Percentiles rank a stretch among this genome's conserved stretches.
phyloP scores from a whole-genome alignment of 2,888 invertebrate species.

The Rhorus exstirpatorius region DNA sequence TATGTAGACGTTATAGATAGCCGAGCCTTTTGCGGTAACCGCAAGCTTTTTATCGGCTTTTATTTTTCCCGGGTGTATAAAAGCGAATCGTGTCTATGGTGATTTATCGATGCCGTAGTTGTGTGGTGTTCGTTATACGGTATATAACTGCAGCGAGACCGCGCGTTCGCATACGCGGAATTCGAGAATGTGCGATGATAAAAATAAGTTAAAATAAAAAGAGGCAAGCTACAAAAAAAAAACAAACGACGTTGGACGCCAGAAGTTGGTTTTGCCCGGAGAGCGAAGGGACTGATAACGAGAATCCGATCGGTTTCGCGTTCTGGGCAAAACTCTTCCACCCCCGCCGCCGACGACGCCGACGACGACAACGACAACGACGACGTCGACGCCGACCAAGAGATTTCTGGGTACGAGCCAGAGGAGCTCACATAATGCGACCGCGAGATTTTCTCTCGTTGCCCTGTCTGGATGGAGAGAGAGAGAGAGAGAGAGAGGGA shows the following conservation, averaged over 20 bases:
- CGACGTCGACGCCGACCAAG: slow-evolving; percentile 22
- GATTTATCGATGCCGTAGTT: slow-evolving; percentile 66
- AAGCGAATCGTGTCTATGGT: slow-evolving; percentile 68
- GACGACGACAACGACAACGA: slow-evolving; percentile 13
- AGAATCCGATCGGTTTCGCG: slow-evolving; percentile 71
- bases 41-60: slow-evolving; percentile 69
- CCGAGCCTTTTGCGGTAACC: slow-evolving; percentile 55
- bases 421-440: slow-evolving; percentile 59
- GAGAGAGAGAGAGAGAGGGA: no score
- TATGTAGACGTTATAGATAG: slow-evolving; percentile 17
- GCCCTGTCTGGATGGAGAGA: slow-evolving; percentile 34
- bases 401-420: slow-evolving; percentile 70
- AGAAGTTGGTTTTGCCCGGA: slow-evolving; percentile 62
- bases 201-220: slow-evolving; percentile 36
- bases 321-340: slow-evolving; percentile 56
- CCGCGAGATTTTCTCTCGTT: slow-evolving; percentile 52
- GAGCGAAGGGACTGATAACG: slow-evolving; percentile 69
- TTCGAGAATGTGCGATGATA: slow-evolving; percentile 51
- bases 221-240: slow-evolving; percentile 31
- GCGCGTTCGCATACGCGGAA: slow-evolving; percentile 31
- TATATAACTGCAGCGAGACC: slow-evolving; percentile 22
- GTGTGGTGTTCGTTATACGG: slow-evolving; percentile 27
- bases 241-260: slow-evolving; percentile 60
- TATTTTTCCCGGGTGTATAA: slow-evolving; percentile 61
- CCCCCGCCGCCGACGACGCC: slow-evolving; percentile 11